Evolutionary conservation across 2,113 vertebrate genomes (phyloP), one percentile per base, ranked within the genome.

Genomic region (Etia nguti): DNA sequence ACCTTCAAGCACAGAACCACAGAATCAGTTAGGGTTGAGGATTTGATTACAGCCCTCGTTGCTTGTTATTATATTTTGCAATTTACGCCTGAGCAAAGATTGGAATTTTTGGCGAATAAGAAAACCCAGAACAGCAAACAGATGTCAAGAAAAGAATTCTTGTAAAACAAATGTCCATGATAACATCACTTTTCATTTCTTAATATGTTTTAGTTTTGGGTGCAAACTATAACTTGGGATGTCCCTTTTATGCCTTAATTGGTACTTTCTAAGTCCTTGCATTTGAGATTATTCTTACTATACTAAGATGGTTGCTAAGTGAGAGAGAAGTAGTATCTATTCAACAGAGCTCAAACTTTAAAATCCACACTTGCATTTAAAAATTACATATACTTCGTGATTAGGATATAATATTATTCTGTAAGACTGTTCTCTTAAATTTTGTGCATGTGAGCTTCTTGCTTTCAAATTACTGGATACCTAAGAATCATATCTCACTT

Each of bases 1-100:
- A 98, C 96, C 97, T 98, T 77, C 4, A 84, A 26, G 88, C 8
- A 87, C n/a, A 91, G 5, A 82, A 10, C 5, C 6, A 36, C 4
- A 80, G 24, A 6, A 68, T 31, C 36, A 60, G 34, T 52, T 36
- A 8, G 26, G 18, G 0, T 36, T 1, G 38, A 59, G 5, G 12
- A 18, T 36, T 46, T 29, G 3, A 29, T n/a, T 41, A 29, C 24
- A 75, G 2, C 7, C 36, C 8, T 18, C 41, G 8, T 46, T 12
- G 59, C 18, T 52, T 54, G 2, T 65, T 13, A 22, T 0, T 1
- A 0, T 22, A 22, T 68, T n/a, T 12, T 68, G 34, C 3, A 2
- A 38, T 41, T 68, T 0, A 68, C 10, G n/a, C 18, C 34, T 41
- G 1, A 68, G 34, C 18, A 38, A 59, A 59, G 56, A 9, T 26